A percentile compares a stretch with the other conserved stretches of the same genome.
Conservation (phyloP, 2,113 vertebrate genomes). For the Indicator indicator region DNA sequence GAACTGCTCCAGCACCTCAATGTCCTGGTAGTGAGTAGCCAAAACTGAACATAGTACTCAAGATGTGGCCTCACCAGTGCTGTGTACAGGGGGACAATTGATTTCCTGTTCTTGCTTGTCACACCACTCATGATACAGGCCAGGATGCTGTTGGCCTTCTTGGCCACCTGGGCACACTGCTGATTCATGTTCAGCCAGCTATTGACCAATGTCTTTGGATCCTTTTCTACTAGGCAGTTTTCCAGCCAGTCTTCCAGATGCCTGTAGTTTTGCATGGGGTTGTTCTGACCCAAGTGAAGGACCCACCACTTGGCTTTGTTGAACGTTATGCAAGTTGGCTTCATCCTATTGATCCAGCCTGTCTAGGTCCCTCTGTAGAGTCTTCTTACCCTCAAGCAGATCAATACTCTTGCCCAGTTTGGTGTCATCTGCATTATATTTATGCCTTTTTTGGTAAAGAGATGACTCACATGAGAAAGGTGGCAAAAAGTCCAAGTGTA, state of each 20-base stretch:
- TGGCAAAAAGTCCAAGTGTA: neutral
- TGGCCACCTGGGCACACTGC: neutral
- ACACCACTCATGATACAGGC: neutral
- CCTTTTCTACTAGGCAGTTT: neutral
- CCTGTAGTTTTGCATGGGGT: neutral
- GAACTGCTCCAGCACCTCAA: neutral
- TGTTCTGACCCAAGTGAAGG: neutral
- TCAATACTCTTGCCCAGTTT: neutral
- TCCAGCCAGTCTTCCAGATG: neutral
- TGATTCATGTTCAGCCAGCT: neutral
- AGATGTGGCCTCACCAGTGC: neutral
- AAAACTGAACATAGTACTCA: accelerated
- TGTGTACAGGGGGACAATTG: accelerated
- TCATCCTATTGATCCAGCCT: neutral
- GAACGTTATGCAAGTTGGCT: no score
- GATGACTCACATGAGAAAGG: neutral
- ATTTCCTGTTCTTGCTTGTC: neutral
- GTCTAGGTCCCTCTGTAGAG: neutral
- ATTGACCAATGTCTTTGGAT: neutral
- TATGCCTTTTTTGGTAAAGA: neutral
- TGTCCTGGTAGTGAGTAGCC: neutral
- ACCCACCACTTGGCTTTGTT: neutral
- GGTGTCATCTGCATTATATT: neutral
- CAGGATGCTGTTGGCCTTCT: neutral
- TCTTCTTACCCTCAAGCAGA: no score